Base-by-base conservation (phyloP, 2,888 invertebrate genomes). In the Himalopsyche kuldschensis region DNA sequence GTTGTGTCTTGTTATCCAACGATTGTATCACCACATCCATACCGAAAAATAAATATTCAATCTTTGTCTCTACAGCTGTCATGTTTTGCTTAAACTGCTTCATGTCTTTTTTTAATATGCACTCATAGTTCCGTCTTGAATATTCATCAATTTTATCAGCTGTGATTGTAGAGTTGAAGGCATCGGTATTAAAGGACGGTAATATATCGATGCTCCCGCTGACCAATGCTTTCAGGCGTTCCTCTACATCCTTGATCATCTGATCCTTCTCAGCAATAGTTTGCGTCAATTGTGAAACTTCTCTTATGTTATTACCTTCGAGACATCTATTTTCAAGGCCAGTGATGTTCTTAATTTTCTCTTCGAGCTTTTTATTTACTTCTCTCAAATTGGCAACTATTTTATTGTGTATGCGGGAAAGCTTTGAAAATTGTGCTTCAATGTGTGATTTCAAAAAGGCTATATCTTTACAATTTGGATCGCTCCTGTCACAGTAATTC, bases 81-180 rank as follows among this genome's bases (percentile, higher is more conserved):
- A 31, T 46, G 4, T 41, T 41, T 24, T 41, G 35, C 24, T 78
- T 41, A 20, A 78, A 35, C 78, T 78, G n/a, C 15, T 41, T 20
- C 46, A 78, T 78, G 15, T 78, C 78, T 41, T 4, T n/a, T 20
- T 41, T 78, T 17, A 78, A n/a, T n/a, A 78, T 63, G 41, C 76
- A 82, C 46, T 69, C 80, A 15, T 69, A 55, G 17, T 80, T 69
- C 69, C 81, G 63, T 69, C 35, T 82, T 32, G 75, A 20, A 47
- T n/a, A 75, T 82, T 75, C 63, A 75, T 81, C 81, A n/a, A 47
- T 47, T 55, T 55, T 20, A 55, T 55, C 20, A 55, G 55, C 55
- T 10, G 55, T 20, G 20, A 55, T 20, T 0, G 55, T 55, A 20
- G 55, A 55, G n/a, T 20, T 20, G 3, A 55, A 8, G 55, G 20